Evolutionary conservation across 2,888 invertebrate species (phyloP).

Genomic region (Myathropa florea): DNA sequence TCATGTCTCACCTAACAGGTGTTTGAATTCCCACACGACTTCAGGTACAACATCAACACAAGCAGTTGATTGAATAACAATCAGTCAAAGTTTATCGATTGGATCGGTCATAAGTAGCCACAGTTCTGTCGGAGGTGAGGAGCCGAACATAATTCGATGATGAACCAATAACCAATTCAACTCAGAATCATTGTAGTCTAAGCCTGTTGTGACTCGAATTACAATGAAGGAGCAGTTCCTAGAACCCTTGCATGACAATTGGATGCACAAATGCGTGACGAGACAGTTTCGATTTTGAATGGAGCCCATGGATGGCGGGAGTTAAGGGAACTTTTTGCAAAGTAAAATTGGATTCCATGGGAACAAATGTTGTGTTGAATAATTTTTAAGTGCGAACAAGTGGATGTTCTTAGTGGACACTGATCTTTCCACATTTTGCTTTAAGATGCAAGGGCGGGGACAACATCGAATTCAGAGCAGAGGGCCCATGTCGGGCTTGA

Average conservation of each 20-base stretch:
- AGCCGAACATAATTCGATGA: conserved; percentile 11
- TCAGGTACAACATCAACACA: neutral
- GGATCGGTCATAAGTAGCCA: neutral
- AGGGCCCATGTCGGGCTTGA: no score
- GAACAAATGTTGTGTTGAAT: no score
- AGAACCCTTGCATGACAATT: neutral
- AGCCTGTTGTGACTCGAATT: conserved; percentile 11
- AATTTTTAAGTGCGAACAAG: no score
- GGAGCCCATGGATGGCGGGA: neutral
- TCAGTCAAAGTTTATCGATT: neutral
- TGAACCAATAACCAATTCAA: conserved; percentile 20
- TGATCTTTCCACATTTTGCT: no score
- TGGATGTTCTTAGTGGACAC: no score
- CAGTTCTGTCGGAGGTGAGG: neutral
- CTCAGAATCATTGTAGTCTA: conserved; percentile 21
- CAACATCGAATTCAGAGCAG: no score
- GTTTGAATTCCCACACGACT: neutral
- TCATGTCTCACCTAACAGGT: neutral
- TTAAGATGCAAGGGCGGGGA: no score
- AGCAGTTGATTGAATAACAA: neutral
- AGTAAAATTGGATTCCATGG: neutral
- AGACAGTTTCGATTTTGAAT: neutral
- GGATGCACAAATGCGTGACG: neutral
- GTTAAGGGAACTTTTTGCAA: neutral
- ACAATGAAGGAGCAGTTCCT: conserved; percentile 25